Percentiles rank a stretch among this genome's conserved stretches.
Evolutionary conservation across 2,888 invertebrate genomes (phyloP).

Genomic region (Cataglyphis livida): DNA sequence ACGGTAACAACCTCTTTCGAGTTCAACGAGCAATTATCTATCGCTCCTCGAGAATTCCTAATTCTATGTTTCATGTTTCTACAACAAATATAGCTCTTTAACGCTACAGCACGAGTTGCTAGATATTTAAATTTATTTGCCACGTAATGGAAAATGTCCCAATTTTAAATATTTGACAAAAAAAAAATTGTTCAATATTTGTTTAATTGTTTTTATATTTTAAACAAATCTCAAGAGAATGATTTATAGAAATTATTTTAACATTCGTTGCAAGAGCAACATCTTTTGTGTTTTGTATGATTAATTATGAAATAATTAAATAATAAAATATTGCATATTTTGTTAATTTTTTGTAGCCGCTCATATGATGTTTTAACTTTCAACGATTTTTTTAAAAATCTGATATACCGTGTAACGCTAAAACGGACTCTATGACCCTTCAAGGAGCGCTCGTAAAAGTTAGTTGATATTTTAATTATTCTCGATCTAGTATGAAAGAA

Average conservation of each 20-base stretch:
- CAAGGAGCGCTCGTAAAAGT: background rate
- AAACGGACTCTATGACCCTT: background rate
- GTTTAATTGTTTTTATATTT: background rate
- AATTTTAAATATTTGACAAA: background rate
- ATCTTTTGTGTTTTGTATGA: background rate
- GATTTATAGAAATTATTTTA: background rate
- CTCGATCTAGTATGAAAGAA: background rate
- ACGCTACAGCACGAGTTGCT: background rate
- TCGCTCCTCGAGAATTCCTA: background rate
- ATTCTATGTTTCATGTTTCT: background rate
- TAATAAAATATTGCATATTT: background rate
- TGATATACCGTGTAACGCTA: background rate
- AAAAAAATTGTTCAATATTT: background rate
- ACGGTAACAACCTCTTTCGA: conserved; percentile 11
- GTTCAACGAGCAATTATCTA: conserved; percentile 30
- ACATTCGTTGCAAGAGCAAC: background rate
- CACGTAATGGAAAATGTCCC: background rate
- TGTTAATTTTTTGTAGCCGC: background rate
- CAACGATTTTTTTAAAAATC: background rate
- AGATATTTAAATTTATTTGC: background rate
- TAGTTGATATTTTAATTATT: conserved; percentile 49
- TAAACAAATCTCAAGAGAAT: background rate
- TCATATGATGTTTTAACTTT: background rate
- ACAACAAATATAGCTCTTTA: background rate
- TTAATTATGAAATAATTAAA: background rate